Base-by-base conservation (phyloP, 2,888 invertebrate species). In the Calliopum simillimum region DNA sequence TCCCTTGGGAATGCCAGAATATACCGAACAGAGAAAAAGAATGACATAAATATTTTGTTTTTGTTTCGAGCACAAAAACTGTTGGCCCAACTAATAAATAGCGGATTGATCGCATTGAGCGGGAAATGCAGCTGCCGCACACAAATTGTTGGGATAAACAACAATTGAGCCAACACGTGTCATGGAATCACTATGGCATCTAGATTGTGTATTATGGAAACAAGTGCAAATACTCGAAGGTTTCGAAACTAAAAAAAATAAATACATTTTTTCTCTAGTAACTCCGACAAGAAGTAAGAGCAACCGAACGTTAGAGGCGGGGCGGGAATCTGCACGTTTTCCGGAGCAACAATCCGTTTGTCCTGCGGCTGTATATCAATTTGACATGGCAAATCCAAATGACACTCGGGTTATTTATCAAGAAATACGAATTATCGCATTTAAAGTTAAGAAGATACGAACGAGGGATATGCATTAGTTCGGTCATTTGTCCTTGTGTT, bases 141-240 rank as follows among this genome's bases (percentile, higher is more conserved):
- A 79, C 83, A 82, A 82, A 82, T 82, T 82, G 79, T 83, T 83
- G 80, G 82, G 79, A 82, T 83, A 83, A 83, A 83, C 83, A 83
- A 81, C 79, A 81, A 81, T 81, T 83, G 83, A 75, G 75, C 77
- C 72, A 71, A 68, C 83, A 82, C 83, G 83, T 82, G 83, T 51
- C 82, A 76, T 76, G 76, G 47, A 44, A 46, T 49, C 71, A 70
- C 55, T 71, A 12, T 51, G 13, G 67, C 56, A 51, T 66, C 49
- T 19, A n/a, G 56, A 8, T 11, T 25, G 25, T 25, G 21, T 4
- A 14, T 25, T 4, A 16, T 21, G 13, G 25, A 43, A 73, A 73
- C 75, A 76, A 76, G 74, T 76, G 74, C 69, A 74, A 69, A 66
- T 49, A 49, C 33, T 33, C 8, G n/a, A n/a, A n/a, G n/a, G n/a